Evolutionary conservation across 2,113 vertebrate genomes (phyloP).

Genomic region (Microtus ochrogaster): DNA sequence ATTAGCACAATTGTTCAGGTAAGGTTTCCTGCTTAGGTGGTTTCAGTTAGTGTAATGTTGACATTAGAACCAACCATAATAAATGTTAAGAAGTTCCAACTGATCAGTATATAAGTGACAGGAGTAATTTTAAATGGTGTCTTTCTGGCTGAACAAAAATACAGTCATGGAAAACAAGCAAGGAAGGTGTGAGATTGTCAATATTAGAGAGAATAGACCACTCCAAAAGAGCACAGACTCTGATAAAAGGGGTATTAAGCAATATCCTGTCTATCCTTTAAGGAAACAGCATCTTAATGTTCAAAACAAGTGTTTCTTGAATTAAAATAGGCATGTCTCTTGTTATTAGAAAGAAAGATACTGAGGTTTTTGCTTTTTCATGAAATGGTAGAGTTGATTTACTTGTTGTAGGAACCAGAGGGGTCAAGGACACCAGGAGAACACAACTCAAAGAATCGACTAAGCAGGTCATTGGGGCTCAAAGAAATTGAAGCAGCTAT

Average conservation of each 20-base stretch:
- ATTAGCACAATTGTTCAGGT: background rate
- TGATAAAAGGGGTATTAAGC: background rate
- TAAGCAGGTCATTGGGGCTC: background rate
- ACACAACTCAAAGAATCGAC: background rate
- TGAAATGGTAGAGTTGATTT: background rate
- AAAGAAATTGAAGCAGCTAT: background rate
- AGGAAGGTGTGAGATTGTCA: background rate
- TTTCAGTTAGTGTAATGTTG: background rate
- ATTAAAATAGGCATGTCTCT: background rate
- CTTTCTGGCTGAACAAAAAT: background rate
- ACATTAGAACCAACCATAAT: background rate
- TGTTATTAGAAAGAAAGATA: background rate
- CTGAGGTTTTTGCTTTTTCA: background rate
- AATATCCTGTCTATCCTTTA: background rate
- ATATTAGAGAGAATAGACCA: background rate
- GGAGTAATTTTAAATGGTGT: background rate
- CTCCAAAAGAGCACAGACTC: background rate
- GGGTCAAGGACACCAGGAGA: background rate
- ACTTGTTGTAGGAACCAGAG: background rate
- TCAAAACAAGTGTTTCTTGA: background rate
- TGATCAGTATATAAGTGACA: background rate
- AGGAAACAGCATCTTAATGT: background rate
- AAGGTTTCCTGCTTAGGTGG: background rate
- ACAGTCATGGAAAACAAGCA: background rate
- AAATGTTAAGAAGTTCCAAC: background rate